Evolutionary conservation across 2,113 vertebrate genomes (phyloP), one percentile per base, ranked within the genome.

Genomic region (Holacanthus passer): DNA sequence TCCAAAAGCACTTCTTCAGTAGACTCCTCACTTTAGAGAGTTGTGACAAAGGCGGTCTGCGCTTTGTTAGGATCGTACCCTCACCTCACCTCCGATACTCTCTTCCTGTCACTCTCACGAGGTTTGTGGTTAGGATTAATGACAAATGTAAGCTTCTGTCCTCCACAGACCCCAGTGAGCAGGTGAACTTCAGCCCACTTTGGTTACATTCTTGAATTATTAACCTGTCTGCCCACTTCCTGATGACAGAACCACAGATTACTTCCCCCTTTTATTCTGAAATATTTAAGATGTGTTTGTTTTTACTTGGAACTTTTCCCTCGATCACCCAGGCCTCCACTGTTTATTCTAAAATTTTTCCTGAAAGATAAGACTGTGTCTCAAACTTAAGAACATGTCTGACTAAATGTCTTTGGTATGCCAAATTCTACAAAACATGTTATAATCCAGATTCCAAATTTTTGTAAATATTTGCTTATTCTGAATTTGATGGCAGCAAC

Each of bases 271-370:
- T 90, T 92, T 92, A 90, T 94, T 91, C 53, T 97, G 71, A 97
- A 97, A 97, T 96, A 97, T 97, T 97, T 88, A 97, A 73, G 63
- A 87, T 69, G 37, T 68, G 55, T 66, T 82, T 86, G 65, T 87
- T 89, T 92, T 79, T 63, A 52, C 72, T 43, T 55, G 24, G 52
- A 81, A 37, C 55, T 7, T 82, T 80, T 88, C 41, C 31, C 50
- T 52, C 8, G 0, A 2, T 85, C 62, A 27, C 35, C 39, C 20
- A 37, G 17, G 20, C 27, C n/a, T n/a, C 3, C 13, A 11, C 41
- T 65, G 20, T 58, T 27, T 66, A 37, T 59, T 58, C 32, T 3
- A 48, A 29, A 2, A 12, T 32, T 59, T 76, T 53, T 37, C 16
- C n/a, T 45, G 1, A 53, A 63, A 63, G 10, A 10, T 47, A 60